These are phyloP conservation scores for Galeopterus variegatus DNA, from an alignment of 2,113 vertebrate species.

Conservation along the genomic window DNA sequence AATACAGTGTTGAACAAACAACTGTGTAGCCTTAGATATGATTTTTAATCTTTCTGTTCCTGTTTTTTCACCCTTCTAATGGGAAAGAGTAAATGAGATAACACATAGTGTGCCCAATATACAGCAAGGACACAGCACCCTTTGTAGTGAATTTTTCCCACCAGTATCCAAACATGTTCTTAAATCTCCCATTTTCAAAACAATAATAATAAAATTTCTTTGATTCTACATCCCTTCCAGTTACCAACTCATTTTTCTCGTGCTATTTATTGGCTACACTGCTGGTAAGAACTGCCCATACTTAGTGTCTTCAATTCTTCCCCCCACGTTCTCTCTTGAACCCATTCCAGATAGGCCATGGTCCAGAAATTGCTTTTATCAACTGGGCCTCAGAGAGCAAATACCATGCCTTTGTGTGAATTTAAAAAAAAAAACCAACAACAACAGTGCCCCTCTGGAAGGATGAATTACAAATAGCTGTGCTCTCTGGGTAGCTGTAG, in stretches of 20 bases:
- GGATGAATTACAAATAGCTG: neutral
- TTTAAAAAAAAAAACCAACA: neutral
- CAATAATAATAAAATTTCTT: neutral
- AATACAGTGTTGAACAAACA: neutral
- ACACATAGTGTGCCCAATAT: neutral
- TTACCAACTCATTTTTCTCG: neutral
- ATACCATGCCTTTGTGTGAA: neutral
- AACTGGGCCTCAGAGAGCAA: neutral
- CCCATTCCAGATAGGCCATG: neutral
- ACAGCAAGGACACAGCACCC: neutral
- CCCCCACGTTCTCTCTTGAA: neutral
- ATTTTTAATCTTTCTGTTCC: neutral
- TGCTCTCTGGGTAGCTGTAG: neutral
- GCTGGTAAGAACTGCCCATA: neutral
- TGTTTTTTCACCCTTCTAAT: neutral
- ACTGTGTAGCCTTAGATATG: neutral
- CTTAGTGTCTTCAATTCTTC: neutral
- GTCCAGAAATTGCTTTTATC: neutral
- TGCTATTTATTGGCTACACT: neutral
- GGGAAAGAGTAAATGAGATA: neutral
- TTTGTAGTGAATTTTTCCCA: neutral
- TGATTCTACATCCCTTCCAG: neutral
- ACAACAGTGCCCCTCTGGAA: neutral
- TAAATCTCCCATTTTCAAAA: neutral
- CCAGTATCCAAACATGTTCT: neutral